Conservation (phyloP, 2,113 vertebrate species). For the Muntiacus muntjak region DNA sequence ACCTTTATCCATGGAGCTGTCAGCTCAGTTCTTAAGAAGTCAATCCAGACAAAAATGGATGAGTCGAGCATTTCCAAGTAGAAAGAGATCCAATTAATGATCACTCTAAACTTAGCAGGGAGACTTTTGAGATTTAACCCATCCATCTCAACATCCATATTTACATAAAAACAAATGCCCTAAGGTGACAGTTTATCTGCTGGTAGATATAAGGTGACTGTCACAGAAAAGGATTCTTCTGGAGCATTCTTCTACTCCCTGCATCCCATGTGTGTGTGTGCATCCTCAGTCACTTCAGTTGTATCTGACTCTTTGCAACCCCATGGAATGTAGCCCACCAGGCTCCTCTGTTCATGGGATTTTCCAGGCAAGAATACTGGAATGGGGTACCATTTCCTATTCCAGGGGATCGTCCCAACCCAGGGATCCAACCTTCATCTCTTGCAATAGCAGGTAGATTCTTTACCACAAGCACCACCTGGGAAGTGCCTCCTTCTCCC, state of each 20-base stretch:
- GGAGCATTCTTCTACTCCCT: neutral
- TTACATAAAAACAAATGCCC: neutral
- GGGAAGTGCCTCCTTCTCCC: neutral
- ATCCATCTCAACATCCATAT: neutral
- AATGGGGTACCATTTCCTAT: neutral
- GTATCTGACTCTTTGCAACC: neutral
- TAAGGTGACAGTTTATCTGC: neutral
- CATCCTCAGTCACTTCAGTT: neutral
- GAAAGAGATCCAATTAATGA: neutral
- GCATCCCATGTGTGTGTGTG: rapidly evolving
- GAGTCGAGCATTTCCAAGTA: neutral
- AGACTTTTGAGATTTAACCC: neutral
- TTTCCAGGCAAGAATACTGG: neutral
- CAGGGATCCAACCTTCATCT: neutral
- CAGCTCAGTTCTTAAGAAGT: neutral
- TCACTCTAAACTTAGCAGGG: neutral
- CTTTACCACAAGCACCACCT: neutral
- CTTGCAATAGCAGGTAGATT: neutral
- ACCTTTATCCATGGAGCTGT: neutral
- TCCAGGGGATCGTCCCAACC: neutral
- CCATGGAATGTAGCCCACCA: neutral
- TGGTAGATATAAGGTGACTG: neutral
- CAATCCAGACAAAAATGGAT: neutral
- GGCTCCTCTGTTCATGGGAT: neutral
- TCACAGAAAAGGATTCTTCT: neutral